phyloP scores from a whole-genome alignment of 2,888 invertebrate genomes.

The Syrphus vitripennis region DNA sequence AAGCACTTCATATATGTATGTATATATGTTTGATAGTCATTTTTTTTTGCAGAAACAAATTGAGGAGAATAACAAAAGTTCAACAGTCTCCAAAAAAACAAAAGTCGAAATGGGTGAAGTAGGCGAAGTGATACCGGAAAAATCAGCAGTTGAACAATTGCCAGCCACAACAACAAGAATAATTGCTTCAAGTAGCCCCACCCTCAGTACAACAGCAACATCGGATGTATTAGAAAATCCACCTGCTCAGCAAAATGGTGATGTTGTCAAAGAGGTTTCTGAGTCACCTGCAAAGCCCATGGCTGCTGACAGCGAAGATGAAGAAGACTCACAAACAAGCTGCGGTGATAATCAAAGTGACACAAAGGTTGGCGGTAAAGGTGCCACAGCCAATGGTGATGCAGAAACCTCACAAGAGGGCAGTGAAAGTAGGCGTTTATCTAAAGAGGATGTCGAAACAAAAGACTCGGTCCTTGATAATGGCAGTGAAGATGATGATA shows the following conservation, averaged over 20 bases:
- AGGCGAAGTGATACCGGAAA: conserved; percentile 74
- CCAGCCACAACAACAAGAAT: conserved; percentile 57
- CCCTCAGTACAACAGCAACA: conserved; percentile 67
- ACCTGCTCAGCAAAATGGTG: conserved; percentile 75
- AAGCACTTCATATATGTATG: no score
- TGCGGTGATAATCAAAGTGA: conserved; percentile 64
- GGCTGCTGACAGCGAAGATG: conserved; percentile 67
- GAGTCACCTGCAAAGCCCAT: conserved; percentile 28
- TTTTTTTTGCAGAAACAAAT: neutral
- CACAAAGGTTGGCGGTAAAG: conserved; percentile 49
- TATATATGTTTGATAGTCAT: neutral
- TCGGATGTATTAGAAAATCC: conserved; percentile 72
- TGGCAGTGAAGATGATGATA: conserved; percentile 68
- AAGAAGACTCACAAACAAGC: conserved; percentile 78
- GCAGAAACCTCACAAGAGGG: conserved; percentile 48
- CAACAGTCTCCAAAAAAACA: neutral
- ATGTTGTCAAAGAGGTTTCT: conserved; percentile 71
- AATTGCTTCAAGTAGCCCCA: conserved; percentile 70
- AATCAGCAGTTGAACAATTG: conserved; percentile 67
- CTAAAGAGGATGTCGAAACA: conserved; percentile 67
- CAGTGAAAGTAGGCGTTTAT: conserved; percentile 27
- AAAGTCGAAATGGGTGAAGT: conserved; percentile 72
- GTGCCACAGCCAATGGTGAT: conserved; percentile 67
- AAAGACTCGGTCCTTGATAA: conserved; percentile 50
- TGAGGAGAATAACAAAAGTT: neutral